These are phyloP conservation scores for Ochropacha duplaris DNA, from an alignment of 2,888 invertebrate genomes.

Conservation along the genomic window DNA sequence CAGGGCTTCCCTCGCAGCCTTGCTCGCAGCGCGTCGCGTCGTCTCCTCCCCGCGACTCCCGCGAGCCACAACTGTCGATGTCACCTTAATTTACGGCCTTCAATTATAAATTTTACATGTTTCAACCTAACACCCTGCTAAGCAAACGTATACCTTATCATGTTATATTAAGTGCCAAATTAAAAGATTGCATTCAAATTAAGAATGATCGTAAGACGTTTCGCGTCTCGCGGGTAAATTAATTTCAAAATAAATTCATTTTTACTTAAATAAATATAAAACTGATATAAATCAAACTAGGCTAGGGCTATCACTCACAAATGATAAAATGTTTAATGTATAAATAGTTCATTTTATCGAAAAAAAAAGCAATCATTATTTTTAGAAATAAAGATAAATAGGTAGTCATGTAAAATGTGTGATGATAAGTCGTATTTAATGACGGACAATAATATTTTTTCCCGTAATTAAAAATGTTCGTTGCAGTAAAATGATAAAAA, in stretches of 20 bases:
- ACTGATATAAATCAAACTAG: not conserved
- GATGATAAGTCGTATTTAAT: conserved; percentile 56
- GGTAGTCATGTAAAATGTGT: conserved; percentile 38
- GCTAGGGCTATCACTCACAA: not conserved
- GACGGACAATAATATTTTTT: conserved; percentile 58
- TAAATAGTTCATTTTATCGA: not conserved
- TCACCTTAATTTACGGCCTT: conserved; percentile 83
- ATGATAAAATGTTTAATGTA: not conserved
- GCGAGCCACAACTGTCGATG: conserved; percentile 81
- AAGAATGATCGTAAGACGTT: conserved; percentile 11
- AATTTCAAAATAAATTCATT: conserved; percentile 24
- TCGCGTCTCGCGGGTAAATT: conserved; percentile 23
- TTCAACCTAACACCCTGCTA: conserved; percentile 24
- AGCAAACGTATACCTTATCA: conserved; percentile 26
- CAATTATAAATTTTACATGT: conserved; percentile 81
- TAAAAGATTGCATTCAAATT: conserved; percentile 1
- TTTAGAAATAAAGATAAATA: conserved; percentile 57
- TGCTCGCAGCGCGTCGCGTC: conserved; percentile 29
- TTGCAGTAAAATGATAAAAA: conserved; percentile 60
- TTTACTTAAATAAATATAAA: not conserved
- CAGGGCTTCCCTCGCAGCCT: conserved; percentile 49
- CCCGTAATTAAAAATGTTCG: conserved; percentile 73
- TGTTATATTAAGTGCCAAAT: conserved; percentile 14
- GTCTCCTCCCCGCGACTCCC: conserved; percentile 52
- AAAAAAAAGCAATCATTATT: conserved; percentile 20